phyloP scores from a whole-genome alignment of 2,888 invertebrate genomes.

The Charanyca ferruginea region DNA sequence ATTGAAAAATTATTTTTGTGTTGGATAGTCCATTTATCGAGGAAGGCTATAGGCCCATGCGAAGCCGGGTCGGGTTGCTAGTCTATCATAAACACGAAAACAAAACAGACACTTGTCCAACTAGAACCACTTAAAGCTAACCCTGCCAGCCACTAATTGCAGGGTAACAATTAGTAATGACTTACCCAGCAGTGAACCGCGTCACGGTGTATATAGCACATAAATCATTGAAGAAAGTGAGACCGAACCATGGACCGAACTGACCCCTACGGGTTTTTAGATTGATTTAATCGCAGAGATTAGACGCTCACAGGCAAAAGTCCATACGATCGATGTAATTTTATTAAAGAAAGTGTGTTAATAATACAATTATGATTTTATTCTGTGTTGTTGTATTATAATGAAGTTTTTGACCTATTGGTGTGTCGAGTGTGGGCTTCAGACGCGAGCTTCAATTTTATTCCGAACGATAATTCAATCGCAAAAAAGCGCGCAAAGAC shows the following conservation, averaged over 20 bases:
- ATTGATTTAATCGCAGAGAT: slow-evolving; percentile 71
- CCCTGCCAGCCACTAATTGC: slow-evolving; percentile 57
- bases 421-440: background rate
- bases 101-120: background rate
- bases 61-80: too few relatives aligned
- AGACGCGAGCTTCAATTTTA: slow-evolving; percentile 4
- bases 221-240: slow-evolving; percentile 74
- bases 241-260: slow-evolving; percentile 52
- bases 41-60: too few relatives aligned
- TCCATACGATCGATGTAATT: slow-evolving; percentile 56
- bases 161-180: slow-evolving; percentile 64
- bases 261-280: slow-evolving; percentile 72
- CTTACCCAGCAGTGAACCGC: slow-evolving; percentile 43
- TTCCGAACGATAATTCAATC: background rate
- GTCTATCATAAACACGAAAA: too few relatives aligned
- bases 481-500: background rate
- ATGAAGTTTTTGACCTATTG: slow-evolving; percentile 20
- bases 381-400: slow-evolving; percentile 28
- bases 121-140: slow-evolving; percentile 10
- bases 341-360: slow-evolving; percentile 65
- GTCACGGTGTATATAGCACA: slow-evolving; percentile 58
- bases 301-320: slow-evolving; percentile 29
- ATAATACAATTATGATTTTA: slow-evolving; percentile 36
- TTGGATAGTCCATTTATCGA: too few relatives aligned
- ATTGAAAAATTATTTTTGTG: too few relatives aligned